phyloP scores from a whole-genome alignment of 2,113 vertebrate species.

The Crotalus horridus region DNA sequence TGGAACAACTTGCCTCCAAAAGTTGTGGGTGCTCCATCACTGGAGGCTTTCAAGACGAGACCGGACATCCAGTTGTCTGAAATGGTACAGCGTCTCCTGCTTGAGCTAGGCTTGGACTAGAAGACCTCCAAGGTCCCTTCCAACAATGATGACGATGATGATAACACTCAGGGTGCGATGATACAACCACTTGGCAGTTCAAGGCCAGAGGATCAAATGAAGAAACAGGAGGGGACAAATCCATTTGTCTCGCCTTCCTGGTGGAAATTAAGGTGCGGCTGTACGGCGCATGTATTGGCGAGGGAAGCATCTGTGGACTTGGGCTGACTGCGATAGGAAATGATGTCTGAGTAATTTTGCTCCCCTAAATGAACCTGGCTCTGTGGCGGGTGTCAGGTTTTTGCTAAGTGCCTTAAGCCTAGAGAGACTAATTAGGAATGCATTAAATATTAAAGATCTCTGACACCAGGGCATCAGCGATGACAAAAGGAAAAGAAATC shows the following conservation, averaged over 20 bases:
- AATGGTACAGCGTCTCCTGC: too few species aligned
- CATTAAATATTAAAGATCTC: slow-evolving; percentile 81
- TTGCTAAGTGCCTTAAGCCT: slow-evolving; percentile 75
- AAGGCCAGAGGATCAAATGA: slow-evolving; percentile 60
- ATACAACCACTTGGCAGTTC: slow-evolving; percentile 45
- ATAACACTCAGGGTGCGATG: not conserved
- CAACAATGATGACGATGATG: not conserved
- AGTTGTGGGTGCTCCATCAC: too few species aligned
- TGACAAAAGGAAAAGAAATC: slow-evolving; percentile 76
- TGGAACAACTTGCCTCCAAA: too few species aligned
- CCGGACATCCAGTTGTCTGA: too few species aligned
- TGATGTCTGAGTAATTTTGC: slow-evolving; percentile 69
- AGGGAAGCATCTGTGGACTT: slow-evolving; percentile 48
- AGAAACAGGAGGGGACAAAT: slow-evolving; percentile 46
- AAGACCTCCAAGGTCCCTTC: too few species aligned
- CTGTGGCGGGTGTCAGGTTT: slow-evolving; percentile 71
- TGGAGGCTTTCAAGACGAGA: too few species aligned
- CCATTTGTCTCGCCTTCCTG: slow-evolving; percentile 37
- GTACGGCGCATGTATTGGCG: slow-evolving; percentile 39
- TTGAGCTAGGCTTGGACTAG: too few species aligned
- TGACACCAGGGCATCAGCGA: slow-evolving; percentile 70
- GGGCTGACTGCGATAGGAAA: slow-evolving; percentile 61
- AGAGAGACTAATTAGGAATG: slow-evolving; percentile 77
- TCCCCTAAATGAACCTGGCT: slow-evolving; percentile 78
- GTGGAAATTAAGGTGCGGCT: slow-evolving; percentile 55